phyloP scores from a whole-genome alignment of 2,797 vertebrate species.

The Poliocrania exsul region DNA sequence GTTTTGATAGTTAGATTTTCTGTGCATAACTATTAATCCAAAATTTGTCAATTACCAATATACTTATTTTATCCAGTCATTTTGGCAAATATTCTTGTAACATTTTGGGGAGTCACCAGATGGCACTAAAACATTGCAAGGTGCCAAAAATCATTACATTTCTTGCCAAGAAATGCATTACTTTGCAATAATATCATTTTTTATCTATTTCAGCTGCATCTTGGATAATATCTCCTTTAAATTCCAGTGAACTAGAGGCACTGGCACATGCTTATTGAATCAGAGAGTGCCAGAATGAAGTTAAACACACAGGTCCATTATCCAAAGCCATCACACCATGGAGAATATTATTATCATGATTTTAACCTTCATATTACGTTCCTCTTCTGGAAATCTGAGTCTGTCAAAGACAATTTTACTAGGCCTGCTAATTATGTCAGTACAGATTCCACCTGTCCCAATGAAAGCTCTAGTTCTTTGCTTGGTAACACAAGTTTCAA shows the following conservation, averaged over 20 bases:
- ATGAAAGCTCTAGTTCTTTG: not conserved
- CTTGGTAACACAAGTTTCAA: not conserved
- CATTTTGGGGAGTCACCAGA: slow-evolving; percentile 68
- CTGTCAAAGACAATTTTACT: not conserved
- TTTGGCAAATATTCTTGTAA: slow-evolving; percentile 54
- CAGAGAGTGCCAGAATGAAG: not conserved
- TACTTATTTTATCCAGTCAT: not conserved
- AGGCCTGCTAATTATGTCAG: not conserved
- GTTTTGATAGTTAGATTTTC: not conserved
- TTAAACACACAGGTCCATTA: not conserved
- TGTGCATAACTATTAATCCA: not conserved
- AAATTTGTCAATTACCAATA: not conserved
- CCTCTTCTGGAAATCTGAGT: not conserved
- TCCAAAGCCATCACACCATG: not conserved
- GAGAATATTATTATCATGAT: not conserved
- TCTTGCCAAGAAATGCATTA: slow-evolving; percentile 48
- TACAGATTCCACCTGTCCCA: not conserved
- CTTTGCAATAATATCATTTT: not conserved
- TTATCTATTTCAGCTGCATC: not conserved
- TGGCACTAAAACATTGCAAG: slow-evolving; percentile 70
- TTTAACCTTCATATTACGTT: not conserved
- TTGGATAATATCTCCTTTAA: not conserved
- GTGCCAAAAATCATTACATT: slow-evolving; percentile 54
- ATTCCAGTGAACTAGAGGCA: not conserved
- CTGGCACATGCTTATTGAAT: not conserved